Base-by-base conservation (phyloP, 2,797 vertebrate genomes). In the Liasis olivaceus region DNA sequence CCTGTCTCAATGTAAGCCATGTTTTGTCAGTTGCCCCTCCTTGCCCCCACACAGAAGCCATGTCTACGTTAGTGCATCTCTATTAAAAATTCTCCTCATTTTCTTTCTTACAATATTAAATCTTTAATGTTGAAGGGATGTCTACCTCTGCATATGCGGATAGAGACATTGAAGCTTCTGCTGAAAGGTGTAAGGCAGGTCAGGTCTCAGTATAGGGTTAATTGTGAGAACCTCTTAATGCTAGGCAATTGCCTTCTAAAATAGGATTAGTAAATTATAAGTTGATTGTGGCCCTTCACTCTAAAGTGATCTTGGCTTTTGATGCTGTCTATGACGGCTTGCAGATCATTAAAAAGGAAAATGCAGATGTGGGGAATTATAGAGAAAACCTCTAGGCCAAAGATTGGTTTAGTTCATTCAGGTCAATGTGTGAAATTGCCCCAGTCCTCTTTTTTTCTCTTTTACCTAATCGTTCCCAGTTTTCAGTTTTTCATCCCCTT, bases 201-300 rank as follows among this genome's bases (percentile, higher is more conserved):
- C 15, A 72, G 60, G 58, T 54, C 5, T 84, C 89, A 59, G 64
- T 62, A 9, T 12, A 7, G 24, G 31, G 4, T 90, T 64, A 86
- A 54, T 66, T 90, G 28, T 54, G 69, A 28, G 88, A 59, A 13
- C 42, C 22, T 92, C 0, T 89, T 93, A 51, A 89, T 0, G 90
- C 56, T 89, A 51, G 87, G 64, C 84, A 51, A 89, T 93, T n/a
- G 59, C 0, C 72, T 94, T 92, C 72, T 90, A 89, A 93, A 93
- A 28, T 20, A 15, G 84, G 36, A n/a, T 47, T 87, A 58, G 24
- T 31, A 24, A 86, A 22, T 90, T 26, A 59, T 91, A 93, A 59
- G 58, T 17, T 93, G 89, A 3, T 89, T 26, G 11, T 84, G 87
- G 93, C 90, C 94, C 47, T 87, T 77, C 13, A 54, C 89, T n/a